Conservation (phyloP, 2,797 vertebrate species). For the Benthosema pterotum region DNA sequence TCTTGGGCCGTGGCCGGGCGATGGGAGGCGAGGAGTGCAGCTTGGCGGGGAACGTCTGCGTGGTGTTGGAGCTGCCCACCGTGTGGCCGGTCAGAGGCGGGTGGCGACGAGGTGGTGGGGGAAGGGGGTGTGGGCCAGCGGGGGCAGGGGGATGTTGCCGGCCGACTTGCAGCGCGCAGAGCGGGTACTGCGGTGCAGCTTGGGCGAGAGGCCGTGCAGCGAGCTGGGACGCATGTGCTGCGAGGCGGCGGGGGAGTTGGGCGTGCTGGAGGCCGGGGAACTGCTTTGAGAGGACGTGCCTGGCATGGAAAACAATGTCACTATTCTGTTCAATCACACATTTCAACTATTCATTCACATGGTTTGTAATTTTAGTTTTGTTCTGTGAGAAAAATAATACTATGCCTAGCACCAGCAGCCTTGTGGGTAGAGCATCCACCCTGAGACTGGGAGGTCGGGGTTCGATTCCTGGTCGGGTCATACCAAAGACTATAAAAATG, state of each 20-base stretch:
- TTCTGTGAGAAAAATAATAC: too few species aligned
- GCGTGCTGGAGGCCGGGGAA: conserved; percentile 87
- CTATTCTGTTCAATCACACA: too few species aligned
- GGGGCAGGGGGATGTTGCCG: conserved; percentile 90
- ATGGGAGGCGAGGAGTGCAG: conserved; percentile 90
- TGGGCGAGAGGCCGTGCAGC: conserved; percentile 89
- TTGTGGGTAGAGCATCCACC: too few species aligned
- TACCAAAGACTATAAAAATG: too few species aligned
- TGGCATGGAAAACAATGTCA: conserved; percentile 36
- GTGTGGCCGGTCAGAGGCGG: conserved; percentile 85
- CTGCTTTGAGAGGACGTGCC: conserved; percentile 90
- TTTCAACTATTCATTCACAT: neutral
- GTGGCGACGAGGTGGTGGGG: conserved; percentile 87
- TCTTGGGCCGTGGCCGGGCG: conserved; percentile 87
- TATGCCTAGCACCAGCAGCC: too few species aligned
- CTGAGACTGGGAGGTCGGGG: too few species aligned
- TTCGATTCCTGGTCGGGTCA: too few species aligned
- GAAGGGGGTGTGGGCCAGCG: conserved; percentile 91
- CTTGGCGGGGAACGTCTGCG: conserved; percentile 88
- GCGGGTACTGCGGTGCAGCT: conserved; percentile 93
- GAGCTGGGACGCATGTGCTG: conserved; percentile 93
- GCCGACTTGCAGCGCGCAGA: conserved; percentile 92
- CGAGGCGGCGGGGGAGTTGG: conserved; percentile 87
- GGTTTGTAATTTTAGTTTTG: too few species aligned
- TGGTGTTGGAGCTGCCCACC: conserved; percentile 89